A percentile compares a stretch with the other conserved stretches of the same genome.
Conservation (phyloP, 2,113 vertebrate genomes). For the Sula dactylatra region DNA sequence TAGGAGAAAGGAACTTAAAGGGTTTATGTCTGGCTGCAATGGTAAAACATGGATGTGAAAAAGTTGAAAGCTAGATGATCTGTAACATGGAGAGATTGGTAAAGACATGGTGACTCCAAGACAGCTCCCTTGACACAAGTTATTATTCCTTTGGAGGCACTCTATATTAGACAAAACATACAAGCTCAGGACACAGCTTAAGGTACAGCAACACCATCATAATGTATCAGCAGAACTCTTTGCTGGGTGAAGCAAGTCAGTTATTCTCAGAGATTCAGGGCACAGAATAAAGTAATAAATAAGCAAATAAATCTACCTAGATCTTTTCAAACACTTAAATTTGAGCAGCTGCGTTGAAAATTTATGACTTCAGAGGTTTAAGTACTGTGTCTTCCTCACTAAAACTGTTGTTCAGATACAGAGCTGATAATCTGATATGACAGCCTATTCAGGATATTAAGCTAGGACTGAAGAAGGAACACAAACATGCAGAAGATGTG, state of each 20-base stretch:
- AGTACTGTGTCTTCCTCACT: neutral
- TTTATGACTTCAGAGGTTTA: neutral
- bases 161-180: neutral
- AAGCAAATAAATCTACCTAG: neutral
- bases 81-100: neutral
- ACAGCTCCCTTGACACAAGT: neutral
- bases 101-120: neutral
- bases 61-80: constrained; percentile 29
- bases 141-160: neutral
- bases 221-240: neutral
- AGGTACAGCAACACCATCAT: neutral
- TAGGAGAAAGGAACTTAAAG: neutral
- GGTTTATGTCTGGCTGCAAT: neutral
- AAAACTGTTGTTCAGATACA: neutral
- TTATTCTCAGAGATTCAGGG: neutral
- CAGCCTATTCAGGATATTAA: neutral
- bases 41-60: constrained; percentile 1
- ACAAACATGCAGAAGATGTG: neutral
- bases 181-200: neutral
- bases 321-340: neutral
- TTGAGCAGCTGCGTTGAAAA: neutral
- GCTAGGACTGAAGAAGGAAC: neutral
- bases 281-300: neutral
- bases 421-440: neutral
- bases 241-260: neutral